Evolutionary conservation across 1,140 invertebrate species (phyloP), one percentile per base, ranked within the genome.

Genomic region (Globodera rostochiensis): DNA sequence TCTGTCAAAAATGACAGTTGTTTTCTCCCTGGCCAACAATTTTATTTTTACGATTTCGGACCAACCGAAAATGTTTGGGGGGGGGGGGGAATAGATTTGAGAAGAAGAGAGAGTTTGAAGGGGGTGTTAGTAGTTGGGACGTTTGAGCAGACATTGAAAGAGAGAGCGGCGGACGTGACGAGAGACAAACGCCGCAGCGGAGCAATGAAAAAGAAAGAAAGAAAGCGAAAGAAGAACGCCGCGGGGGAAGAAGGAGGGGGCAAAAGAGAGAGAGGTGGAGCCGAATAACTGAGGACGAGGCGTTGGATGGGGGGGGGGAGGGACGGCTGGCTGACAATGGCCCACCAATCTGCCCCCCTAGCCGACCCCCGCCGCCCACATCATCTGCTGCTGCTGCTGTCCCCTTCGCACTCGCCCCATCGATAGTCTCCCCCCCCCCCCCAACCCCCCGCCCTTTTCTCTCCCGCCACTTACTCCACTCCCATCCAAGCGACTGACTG

Each of bases 281-380:
- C 50, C 45, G 21, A 78, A 67, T 13, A 67, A 67, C 9, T 45
- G 45, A 75, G 66, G 74, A 60, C 64, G 11, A 50, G 70, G 49
- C 53, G 21, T 11, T 25, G 75, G 67, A 5, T 45, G 21, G 47
- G 45, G 11, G 21, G 60, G 49, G 66, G 45, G 45, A 57, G 7
- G 67, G 49, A 77, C 13, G 46, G 49, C 45, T 36, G 66, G 50
- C 75, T 57, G 67, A 77, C 75, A 66, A 76, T 67, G 67, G 60
- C 21, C 13, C 25, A 45, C 74, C 7, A 57, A 49, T 60, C 49
- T 5, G 60, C 15, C 15, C 15, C 25, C 21, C 45, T 74, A 36
- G 25, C 25, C 25, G 25, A 36, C 46, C 53, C 19, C 36, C 46
- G 6, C 45, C 36, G 53, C 50, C 47, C 57, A 60, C 57, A 60